Conservation (phyloP, 2,797 vertebrate genomes). For the Mus minutoides region DNA sequence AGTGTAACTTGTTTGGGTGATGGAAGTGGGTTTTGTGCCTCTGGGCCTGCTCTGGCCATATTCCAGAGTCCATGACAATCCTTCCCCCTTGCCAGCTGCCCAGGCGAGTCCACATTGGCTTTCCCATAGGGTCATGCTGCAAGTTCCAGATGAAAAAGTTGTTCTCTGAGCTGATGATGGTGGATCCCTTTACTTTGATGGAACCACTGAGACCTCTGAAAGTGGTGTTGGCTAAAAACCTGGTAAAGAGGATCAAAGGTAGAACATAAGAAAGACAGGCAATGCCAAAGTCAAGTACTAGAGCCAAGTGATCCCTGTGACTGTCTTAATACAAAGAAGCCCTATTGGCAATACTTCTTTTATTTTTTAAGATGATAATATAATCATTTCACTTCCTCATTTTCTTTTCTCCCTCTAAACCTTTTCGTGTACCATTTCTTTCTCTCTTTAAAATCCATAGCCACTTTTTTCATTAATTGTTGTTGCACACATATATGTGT, state of each 20-base stretch:
- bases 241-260: constrained; percentile 82
- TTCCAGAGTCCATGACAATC: constrained; percentile 95
- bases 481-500: background rate
- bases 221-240: constrained; percentile 96
- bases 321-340: constrained; percentile 1
- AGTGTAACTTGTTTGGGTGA: constrained; percentile 90
- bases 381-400: background rate
- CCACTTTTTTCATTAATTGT: background rate
- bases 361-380: background rate
- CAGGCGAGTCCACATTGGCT: constrained; percentile 96
- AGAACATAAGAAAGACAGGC: constrained; percentile 60
- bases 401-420: background rate
- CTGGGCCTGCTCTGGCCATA: constrained; percentile 93
- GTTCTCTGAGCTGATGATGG: constrained; percentile 93
- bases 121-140: constrained; percentile 96
- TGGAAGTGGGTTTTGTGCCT: constrained; percentile 89
- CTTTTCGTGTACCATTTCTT: background rate
- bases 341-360: background rate
- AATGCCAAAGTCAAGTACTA: background rate
- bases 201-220: constrained; percentile 96
- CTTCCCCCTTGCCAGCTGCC: constrained; percentile 95
- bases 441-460: background rate
- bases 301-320: background rate
- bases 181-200: constrained; percentile 90
- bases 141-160: constrained; percentile 99